Evolutionary conservation across 2,797 vertebrate genomes (phyloP), one percentile per base, ranked within the genome.

Genomic region (Lepidocolaptes lacrymiger): DNA sequence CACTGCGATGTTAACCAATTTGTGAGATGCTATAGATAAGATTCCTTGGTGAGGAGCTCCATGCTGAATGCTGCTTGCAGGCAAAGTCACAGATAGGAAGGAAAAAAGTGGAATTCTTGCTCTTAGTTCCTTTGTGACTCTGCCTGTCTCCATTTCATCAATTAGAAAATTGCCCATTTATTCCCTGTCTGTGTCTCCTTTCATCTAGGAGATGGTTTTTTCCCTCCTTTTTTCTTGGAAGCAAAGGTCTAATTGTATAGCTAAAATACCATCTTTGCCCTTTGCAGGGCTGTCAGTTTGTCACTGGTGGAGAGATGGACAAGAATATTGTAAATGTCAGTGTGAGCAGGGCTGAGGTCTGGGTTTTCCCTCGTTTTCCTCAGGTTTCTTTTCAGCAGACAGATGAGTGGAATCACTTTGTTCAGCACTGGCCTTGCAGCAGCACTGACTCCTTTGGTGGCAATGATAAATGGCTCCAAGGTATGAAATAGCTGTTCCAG

Each of bases 381-480:
- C 94, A 96, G 89, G 72, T 97, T 98, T 97, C 97, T 97, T 98
- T 95, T 97, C 89, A 97, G 96, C 97, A 96, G 96, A 93, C 91
- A 90, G 92, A 94, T 94, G 96, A 97, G 97, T 85, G 91, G 95
- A 97, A 97, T 97, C 96, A 96, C 96, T 97, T 97, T 97, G 96
- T 97, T 97, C 96, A 76, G 94, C 14, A 3, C 63, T 52, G 94
- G 84, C 94, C 6, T 94, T 96, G 96, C 95, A 89, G 95, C 95
- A 88, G 95, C 96, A 75, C 95, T 71, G 85, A 96, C 97, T 97
- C 96, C 94, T 96, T 96, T 97, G 97, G 96, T 97, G 96, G 97
- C 96, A 95, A 96, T 97, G 97, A 98, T 97, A 97, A 97, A 98
- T 98, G 97, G 97, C 95, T 97, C 88, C 96, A 95, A 96, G 97